Evolutionary conservation across 2,113 vertebrate species (phyloP).

Genomic region (Ovis canadensis): DNA sequence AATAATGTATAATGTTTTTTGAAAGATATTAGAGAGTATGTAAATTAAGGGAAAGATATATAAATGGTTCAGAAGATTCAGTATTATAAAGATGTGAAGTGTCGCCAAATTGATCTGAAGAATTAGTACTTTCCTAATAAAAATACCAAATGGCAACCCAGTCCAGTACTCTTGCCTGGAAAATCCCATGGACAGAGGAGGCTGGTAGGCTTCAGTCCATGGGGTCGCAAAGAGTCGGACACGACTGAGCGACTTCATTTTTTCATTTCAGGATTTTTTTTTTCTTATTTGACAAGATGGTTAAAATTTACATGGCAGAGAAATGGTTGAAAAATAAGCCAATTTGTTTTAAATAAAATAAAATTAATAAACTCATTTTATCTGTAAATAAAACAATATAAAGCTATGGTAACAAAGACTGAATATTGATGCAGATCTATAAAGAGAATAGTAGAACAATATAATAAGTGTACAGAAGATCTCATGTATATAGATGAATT

Average conservation of each 20-base stretch:
- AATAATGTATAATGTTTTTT: background rate
- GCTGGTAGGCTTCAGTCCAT: background rate
- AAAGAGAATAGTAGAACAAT: background rate
- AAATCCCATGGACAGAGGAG: background rate
- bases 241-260: background rate
- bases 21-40: background rate
- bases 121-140: background rate
- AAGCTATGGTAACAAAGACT: background rate
- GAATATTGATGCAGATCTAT: background rate
- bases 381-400: background rate
- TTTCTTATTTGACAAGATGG: background rate
- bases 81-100: background rate
- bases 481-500: background rate
- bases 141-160: background rate
- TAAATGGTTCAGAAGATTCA: background rate
- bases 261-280: background rate
- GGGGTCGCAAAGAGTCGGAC: background rate
- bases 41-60: background rate
- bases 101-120: background rate
- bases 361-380: background rate
- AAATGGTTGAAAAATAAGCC: background rate
- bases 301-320: background rate
- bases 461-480: background rate
- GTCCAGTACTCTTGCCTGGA: background rate
- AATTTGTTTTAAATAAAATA: background rate